A percentile compares a stretch with the other conserved stretches of the same genome.
Evolutionary conservation across 2,888 invertebrate genomes (phyloP).

Genomic region (Aphidius colemani): DNA sequence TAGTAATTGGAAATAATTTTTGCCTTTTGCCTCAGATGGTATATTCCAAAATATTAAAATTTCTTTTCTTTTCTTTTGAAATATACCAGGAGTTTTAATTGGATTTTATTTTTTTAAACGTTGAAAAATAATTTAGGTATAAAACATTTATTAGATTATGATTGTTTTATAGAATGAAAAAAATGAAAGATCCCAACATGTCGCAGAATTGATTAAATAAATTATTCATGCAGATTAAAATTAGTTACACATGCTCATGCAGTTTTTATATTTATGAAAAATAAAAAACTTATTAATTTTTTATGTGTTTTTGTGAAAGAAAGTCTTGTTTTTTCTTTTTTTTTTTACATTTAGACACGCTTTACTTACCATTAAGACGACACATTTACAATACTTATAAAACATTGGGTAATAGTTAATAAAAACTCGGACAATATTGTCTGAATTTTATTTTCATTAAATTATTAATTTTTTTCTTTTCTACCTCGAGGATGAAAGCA

Average conservation of each 20-base stretch:
- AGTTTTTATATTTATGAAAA: slow-evolving; percentile 19
- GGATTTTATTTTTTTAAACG: too few species aligned
- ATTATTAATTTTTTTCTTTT: background rate
- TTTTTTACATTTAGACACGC: slow-evolving; percentile 21
- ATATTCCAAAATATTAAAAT: slow-evolving; percentile 5
- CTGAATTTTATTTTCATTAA: slow-evolving; percentile 4
- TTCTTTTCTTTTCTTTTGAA: too few species aligned
- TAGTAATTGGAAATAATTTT: slow-evolving; percentile 31
- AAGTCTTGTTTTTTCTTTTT: background rate
- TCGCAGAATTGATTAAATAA: slow-evolving; percentile 16
- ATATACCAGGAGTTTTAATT: too few species aligned
- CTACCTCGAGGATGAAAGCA: slow-evolving; percentile 50
- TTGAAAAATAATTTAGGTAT: too few species aligned
- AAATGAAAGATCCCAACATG: slow-evolving; percentile 23
- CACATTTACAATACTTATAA: slow-evolving; percentile 15
- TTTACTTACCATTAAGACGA: slow-evolving; percentile 41
- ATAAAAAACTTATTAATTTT: slow-evolving; percentile 5
- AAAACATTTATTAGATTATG: too few species aligned
- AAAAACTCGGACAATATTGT: slow-evolving; percentile 14
- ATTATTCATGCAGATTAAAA: slow-evolving; percentile 40
- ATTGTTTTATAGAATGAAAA: background rate
- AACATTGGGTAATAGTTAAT: slow-evolving; percentile 5
- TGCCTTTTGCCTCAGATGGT: slow-evolving; percentile 56
- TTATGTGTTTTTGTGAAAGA: slow-evolving; percentile 1
- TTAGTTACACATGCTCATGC: slow-evolving; percentile 49